Evolutionary conservation across 2,888 invertebrate genomes (phyloP).

Genomic region (Allygus modestus): DNA sequence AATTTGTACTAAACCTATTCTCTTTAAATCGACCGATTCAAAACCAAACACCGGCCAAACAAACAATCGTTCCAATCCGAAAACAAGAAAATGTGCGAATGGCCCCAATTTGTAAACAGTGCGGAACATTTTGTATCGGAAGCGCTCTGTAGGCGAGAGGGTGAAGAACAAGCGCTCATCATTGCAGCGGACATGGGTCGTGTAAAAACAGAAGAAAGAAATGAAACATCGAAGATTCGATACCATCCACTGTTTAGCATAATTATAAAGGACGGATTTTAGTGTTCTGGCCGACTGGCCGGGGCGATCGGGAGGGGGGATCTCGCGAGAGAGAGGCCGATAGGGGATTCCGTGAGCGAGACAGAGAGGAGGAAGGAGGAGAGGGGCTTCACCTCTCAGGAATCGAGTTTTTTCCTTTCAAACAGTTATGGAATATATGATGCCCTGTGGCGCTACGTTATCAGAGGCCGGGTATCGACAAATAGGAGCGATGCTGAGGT

Average conservation of each 20-base stretch:
- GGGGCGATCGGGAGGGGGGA: slow-evolving; percentile 8
- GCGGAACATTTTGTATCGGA: slow-evolving; percentile 31
- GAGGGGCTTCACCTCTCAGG: slow-evolving; percentile 14
- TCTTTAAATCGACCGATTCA: no score
- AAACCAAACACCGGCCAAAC: no score
- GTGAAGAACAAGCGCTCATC: slow-evolving; percentile 40
- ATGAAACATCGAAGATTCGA: slow-evolving; percentile 61
- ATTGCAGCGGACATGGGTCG: slow-evolving; percentile 55
- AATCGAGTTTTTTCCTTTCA: slow-evolving; percentile 45
- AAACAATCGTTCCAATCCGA: not conserved
- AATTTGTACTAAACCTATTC: no score
- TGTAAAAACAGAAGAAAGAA: slow-evolving; percentile 62
- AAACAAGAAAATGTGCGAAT: not conserved
- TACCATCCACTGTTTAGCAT: slow-evolving; percentile 63
- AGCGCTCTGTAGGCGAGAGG: slow-evolving; percentile 3
- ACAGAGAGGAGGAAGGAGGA: not conserved
- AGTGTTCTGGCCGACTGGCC: slow-evolving; percentile 55
- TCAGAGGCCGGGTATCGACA: slow-evolving; percentile 50
- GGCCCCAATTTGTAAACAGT: slow-evolving; percentile 25
- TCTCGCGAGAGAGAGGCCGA: slow-evolving; percentile 33
- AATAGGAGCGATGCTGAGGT: slow-evolving; percentile 21
- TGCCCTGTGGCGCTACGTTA: slow-evolving; percentile 55
- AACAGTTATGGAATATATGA: slow-evolving; percentile 60
- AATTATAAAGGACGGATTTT: slow-evolving; percentile 63
- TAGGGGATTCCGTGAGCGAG: not conserved